Percentiles rank a stretch among this genome's conserved stretches.
These are phyloP conservation scores for Callosobruchus maculatus DNA, from an alignment of 2,888 invertebrate genomes.

Conservation along the genomic window DNA sequence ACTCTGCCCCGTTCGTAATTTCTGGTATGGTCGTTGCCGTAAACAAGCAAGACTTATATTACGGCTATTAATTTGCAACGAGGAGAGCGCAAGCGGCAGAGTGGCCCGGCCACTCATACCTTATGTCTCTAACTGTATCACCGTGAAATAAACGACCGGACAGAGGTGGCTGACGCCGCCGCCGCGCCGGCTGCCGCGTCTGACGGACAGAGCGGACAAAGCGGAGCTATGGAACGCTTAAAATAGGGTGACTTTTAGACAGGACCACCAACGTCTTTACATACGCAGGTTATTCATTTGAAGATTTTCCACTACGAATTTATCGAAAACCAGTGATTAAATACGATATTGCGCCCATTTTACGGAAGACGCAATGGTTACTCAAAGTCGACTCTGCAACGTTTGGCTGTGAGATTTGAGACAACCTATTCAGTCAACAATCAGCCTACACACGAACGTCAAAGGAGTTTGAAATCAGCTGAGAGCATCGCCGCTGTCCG, in stretches of 20 bases:
- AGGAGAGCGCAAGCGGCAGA: slow-evolving; percentile 22
- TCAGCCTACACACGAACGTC: too few relatives aligned
- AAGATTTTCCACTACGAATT: too few relatives aligned
- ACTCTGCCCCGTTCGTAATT: slow-evolving; percentile 37
- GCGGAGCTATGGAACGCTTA: neutral
- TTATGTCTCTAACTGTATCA: slow-evolving; percentile 36
- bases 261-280: too few relatives aligned
- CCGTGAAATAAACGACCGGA: neutral
- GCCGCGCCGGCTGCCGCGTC: neutral
- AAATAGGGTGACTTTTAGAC: neutral
- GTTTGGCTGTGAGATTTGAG: too few relatives aligned
- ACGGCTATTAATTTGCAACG: slow-evolving; percentile 48
- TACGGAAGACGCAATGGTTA: too few relatives aligned
- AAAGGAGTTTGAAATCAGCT: too few relatives aligned
- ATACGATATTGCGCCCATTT: too few relatives aligned
- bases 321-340: too few relatives aligned
- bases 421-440: too few relatives aligned
- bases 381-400: too few relatives aligned
- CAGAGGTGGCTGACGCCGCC: neutral
- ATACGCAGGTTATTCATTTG: too few relatives aligned
- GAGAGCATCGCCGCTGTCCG: too few relatives aligned
- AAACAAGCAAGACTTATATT: slow-evolving; percentile 49
- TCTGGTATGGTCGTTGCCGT: slow-evolving; percentile 37
- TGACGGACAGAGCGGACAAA: neutral
- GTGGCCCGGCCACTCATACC: slow-evolving; percentile 35